Evolutionary conservation across 1,140 invertebrate species (phyloP).

Genomic region (Bombus impatiens): DNA sequence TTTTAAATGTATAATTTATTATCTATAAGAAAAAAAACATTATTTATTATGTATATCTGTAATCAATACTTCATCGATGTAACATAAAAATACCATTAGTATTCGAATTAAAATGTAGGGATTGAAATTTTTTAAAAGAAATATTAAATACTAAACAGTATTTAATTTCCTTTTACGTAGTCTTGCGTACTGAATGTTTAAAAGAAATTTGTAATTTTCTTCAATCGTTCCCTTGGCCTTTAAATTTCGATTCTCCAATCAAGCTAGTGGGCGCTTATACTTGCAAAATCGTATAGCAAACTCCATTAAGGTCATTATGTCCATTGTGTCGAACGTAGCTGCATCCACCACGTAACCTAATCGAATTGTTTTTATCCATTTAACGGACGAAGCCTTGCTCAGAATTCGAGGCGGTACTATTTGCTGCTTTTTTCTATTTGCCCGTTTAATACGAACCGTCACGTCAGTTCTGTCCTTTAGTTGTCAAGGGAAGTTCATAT

Average conservation of each 20-base stretch:
- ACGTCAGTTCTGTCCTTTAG: neutral
- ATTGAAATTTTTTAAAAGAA: too few relatives aligned
- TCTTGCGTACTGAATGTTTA: neutral
- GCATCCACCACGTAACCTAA: conserved; percentile 66
- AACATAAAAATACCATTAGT: too few relatives aligned
- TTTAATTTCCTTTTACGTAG: too few relatives aligned
- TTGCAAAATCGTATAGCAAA: conserved; percentile 49
- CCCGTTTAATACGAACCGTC: conserved; percentile 35
- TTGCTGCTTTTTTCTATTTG: conserved; percentile 25
- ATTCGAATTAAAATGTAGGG: too few relatives aligned
- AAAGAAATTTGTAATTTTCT: neutral
- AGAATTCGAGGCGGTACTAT: conserved; percentile 36
- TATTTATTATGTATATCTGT: too few relatives aligned
- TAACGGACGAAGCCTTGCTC: conserved; percentile 77
- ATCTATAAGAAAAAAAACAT: too few relatives aligned
- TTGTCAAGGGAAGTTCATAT: neutral
- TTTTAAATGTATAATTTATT: too few relatives aligned
- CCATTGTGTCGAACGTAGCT: conserved; percentile 30
- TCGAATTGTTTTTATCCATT: conserved; percentile 79
- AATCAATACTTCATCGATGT: too few relatives aligned
- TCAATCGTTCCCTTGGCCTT: neutral
- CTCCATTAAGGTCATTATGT: conserved; percentile 66
- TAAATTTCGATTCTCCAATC: neutral
- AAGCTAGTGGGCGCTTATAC: too few relatives aligned
- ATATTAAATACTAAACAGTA: too few relatives aligned